Percentiles rank a stretch among this genome's conserved stretches.
Evolutionary conservation across 2,113 vertebrate genomes (phyloP).

Genomic region (Lepidothrix coronata): DNA sequence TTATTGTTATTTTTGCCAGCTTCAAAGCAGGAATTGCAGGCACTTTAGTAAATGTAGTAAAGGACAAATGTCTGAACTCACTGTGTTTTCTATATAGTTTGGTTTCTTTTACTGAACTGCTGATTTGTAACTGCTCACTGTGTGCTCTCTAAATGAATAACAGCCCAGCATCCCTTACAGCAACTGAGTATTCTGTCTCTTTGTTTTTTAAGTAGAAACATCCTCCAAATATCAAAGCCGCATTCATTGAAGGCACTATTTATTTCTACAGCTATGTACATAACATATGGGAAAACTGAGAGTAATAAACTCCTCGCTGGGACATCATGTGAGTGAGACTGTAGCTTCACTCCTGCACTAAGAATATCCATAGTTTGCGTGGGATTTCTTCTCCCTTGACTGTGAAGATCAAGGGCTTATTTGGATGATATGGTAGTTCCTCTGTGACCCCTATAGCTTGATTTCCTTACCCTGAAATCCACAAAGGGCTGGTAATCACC

Average conservation of each 20-base stretch:
- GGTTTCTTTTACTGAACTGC: not conserved
- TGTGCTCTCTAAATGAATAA: not conserved
- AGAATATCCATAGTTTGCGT: not conserved
- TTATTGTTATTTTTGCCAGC: not conserved
- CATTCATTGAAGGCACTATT: not conserved
- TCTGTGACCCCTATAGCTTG: not conserved
- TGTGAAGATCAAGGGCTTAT: not conserved
- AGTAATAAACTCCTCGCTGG: not conserved
- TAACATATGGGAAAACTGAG: not conserved
- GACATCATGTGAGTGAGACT: not conserved
- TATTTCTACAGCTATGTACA: not conserved
- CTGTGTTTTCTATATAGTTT: not conserved
- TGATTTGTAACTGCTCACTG: constrained; percentile 3
- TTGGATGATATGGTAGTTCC: not conserved
- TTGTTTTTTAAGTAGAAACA: constrained; percentile 43
- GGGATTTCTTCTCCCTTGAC: not conserved
- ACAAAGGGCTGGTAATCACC: not conserved
- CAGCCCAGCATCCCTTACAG: not conserved
- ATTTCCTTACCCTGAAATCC: not conserved
- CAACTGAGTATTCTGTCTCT: not conserved
- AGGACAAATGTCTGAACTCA: not conserved
- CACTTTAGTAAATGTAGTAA: not conserved
- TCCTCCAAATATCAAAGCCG: constrained; percentile 29
- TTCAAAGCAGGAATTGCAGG: not conserved
- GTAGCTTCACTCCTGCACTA: not conserved